phyloP scores from a whole-genome alignment of 35 echinoderm and acorn worm genomes.

The Ophiothrix spiculata region DNA sequence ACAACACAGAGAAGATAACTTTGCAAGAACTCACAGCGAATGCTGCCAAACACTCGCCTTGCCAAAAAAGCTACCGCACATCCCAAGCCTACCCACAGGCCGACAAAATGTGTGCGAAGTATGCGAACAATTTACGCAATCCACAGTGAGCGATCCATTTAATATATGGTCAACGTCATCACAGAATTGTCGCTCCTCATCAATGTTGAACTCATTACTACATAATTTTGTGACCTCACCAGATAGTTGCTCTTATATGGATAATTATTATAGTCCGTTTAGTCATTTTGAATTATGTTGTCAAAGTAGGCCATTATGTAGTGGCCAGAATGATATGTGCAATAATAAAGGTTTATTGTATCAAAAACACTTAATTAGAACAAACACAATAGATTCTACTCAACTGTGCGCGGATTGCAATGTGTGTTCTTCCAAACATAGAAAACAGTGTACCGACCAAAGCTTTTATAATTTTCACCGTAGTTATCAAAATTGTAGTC shows the following conservation, averaged over 20 bases:
- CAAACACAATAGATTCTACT: neutral
- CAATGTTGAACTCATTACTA: conserved; percentile 24
- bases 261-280: conserved; percentile 80
- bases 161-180: conserved; percentile 1
- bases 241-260: conserved; percentile 54
- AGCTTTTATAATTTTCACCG: neutral
- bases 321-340: conserved; percentile 11
- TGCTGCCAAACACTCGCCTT: conserved; percentile 76
- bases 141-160: neutral
- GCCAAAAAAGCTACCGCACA: conserved; percentile 11
- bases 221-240: conserved; percentile 35
- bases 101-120: conserved; percentile 69
- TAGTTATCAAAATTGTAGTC: too few relatives aligned
- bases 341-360: neutral
- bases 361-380: conserved; percentile 8
- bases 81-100: conserved; percentile 8
- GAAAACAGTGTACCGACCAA: neutral
- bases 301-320: neutral
- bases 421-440: neutral
- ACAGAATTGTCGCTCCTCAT: conserved; percentile 15
- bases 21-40: neutral
- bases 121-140: conserved; percentile 60
- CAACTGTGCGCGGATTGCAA: neutral
- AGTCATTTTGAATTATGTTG: conserved; percentile 76
- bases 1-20: neutral